Percentiles rank a stretch among this genome's conserved stretches.
These are phyloP conservation scores for Neomicropteryx cornuta DNA, from an alignment of 1,140 invertebrate species.

Conservation along the genomic window DNA sequence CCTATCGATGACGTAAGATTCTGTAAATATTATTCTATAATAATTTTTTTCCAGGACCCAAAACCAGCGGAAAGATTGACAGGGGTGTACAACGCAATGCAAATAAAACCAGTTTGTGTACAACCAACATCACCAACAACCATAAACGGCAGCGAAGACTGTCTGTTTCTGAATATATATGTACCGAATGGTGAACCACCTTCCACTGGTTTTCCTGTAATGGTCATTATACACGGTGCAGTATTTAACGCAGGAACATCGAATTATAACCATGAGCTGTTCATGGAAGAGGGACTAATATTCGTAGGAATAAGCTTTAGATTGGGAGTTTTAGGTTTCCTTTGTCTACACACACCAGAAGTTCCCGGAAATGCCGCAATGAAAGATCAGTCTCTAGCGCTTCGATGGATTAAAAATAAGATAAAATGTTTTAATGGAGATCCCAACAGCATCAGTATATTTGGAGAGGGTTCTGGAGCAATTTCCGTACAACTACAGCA, in stretches of 20 bases:
- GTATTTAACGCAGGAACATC: constrained; percentile 37
- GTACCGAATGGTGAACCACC: no score
- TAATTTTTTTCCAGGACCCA: constrained; percentile 25
- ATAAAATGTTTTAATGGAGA: constrained; percentile 58
- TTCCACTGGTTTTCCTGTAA: constrained; percentile 31
- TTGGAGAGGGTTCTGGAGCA: constrained; percentile 65
- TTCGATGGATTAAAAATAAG: constrained; percentile 35
- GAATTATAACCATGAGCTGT: constrained; percentile 54
- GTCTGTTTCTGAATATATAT: constrained; percentile 34
- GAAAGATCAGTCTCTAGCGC: constrained; percentile 47
- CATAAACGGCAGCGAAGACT: constrained; percentile 31
- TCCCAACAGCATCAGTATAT: constrained; percentile 53
- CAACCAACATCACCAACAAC: constrained; percentile 38
- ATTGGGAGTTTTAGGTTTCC: constrained; percentile 49
- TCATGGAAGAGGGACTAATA: constrained; percentile 51
- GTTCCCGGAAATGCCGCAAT: constrained; percentile 53
- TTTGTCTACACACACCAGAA: constrained; percentile 43
- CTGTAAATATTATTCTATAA: not conserved
- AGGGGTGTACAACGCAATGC: constrained; percentile 42
- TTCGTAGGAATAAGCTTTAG: constrained; percentile 61
- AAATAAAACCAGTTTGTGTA: constrained; percentile 39
- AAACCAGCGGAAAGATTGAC: constrained; percentile 41
- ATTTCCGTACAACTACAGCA: constrained; percentile 53
- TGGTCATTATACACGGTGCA: constrained; percentile 47
- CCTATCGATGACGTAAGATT: no score